Percentiles rank a stretch among this genome's conserved stretches.
These are phyloP conservation scores for Polydrusus cervinus DNA, from an alignment of 2,888 invertebrate species.

Conservation along the genomic window DNA sequence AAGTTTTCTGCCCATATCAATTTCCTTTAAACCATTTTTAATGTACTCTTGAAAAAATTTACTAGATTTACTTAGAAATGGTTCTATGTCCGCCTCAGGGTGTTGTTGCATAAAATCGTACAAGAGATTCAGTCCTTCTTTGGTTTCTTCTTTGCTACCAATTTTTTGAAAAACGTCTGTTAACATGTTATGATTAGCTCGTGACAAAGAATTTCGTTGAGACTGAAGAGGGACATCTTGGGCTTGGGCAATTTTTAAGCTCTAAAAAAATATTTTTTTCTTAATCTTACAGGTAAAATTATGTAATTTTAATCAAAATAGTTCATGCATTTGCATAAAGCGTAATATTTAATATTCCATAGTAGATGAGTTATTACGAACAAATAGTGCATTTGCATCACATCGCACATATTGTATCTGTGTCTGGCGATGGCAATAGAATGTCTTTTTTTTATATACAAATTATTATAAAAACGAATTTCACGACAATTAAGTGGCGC, in stretches of 20 bases:
- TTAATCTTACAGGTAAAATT: too few relatives aligned
- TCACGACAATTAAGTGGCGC: too few relatives aligned
- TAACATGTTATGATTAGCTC: conserved; percentile 88
- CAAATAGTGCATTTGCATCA: too few relatives aligned
- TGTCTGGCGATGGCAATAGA: too few relatives aligned
- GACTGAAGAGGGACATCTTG: conserved; percentile 68
- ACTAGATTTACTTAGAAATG: conserved; percentile 87
- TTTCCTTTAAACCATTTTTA: conserved; percentile 81
- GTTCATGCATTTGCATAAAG: too few relatives aligned
- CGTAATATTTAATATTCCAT: too few relatives aligned
- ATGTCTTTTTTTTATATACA: too few relatives aligned
- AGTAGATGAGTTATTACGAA: too few relatives aligned
- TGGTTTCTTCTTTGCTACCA: conserved; percentile 89
- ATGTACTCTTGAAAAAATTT: conserved; percentile 92
- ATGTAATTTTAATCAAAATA: too few relatives aligned
- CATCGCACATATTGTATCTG: too few relatives aligned
- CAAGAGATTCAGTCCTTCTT: conserved; percentile 85
- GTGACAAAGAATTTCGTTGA: conserved; percentile 75
- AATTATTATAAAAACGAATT: too few relatives aligned
- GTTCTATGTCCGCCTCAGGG: conserved; percentile 89
- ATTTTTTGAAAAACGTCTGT: conserved; percentile 94
- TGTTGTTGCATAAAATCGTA: conserved; percentile 87
- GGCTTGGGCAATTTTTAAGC: conserved; percentile 72
- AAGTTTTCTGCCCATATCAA: conserved; percentile 68
- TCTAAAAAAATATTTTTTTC: conserved; percentile 62